These are phyloP conservation scores for Platycheirus albimanus DNA, from an alignment of 2,888 invertebrate species.

Conservation along the genomic window DNA sequence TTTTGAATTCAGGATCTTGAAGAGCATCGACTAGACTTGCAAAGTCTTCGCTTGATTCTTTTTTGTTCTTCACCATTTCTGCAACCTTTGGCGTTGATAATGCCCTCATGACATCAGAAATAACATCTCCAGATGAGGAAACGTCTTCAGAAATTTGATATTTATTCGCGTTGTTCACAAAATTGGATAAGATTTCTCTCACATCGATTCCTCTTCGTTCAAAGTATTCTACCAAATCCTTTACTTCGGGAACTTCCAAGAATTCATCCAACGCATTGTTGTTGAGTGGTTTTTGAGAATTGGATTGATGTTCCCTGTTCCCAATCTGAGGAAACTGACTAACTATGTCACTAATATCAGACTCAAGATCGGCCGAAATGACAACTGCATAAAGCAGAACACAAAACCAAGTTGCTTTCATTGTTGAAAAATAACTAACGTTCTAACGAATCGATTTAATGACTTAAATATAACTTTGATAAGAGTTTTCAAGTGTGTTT, in stretches of 20 bases:
- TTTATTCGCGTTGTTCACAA: neutral
- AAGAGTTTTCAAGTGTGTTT: no score
- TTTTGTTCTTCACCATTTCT: conserved; percentile 13
- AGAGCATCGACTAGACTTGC: neutral
- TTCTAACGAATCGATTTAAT: neutral
- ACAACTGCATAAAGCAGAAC: conserved; percentile 24
- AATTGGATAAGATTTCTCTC: neutral
- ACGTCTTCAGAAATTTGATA: neutral
- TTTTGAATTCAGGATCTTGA: conserved; percentile 29
- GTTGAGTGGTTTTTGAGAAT: no score
- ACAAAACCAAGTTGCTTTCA: conserved; percentile 7
- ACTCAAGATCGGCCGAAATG: conserved; percentile 34
- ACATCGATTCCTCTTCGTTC: conserved; percentile 28
- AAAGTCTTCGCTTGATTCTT: conserved; percentile 1
- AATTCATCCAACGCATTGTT: neutral
- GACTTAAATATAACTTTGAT: neutral
- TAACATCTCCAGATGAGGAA: neutral
- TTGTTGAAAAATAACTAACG: neutral
- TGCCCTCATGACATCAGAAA: neutral
- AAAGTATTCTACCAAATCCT: conserved; percentile 24
- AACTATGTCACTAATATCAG: conserved; percentile 22
- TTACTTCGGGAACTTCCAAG: conserved; percentile 10
- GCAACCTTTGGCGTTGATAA: neutral
- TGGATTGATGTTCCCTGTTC: neutral
- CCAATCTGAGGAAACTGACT: conserved; percentile 4